phyloP scores from a whole-genome alignment of 2,888 invertebrate species.

The Thysanoteuthis rhombus region DNA sequence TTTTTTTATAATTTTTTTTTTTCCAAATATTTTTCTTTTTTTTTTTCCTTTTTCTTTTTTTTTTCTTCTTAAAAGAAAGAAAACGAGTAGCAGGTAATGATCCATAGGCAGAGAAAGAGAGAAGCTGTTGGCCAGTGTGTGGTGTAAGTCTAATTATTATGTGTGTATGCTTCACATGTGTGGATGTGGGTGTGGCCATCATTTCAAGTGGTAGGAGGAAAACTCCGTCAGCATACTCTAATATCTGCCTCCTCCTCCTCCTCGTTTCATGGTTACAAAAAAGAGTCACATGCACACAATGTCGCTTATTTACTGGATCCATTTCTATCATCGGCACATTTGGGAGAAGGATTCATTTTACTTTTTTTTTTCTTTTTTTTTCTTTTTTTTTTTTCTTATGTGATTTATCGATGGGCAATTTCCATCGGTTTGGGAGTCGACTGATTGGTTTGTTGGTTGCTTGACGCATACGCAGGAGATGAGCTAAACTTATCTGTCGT shows the following conservation, averaged over 20 bases:
- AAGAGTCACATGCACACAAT: constrained; percentile 22
- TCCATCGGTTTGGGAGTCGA: constrained; percentile 58
- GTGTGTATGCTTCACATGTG: background rate
- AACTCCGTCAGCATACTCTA: background rate
- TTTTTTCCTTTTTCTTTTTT: background rate
- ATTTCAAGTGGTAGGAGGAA: background rate
- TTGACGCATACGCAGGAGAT: constrained; percentile 58
- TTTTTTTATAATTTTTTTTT: background rate
- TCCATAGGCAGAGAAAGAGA: background rate
- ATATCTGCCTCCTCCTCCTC: background rate
- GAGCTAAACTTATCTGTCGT: constrained; percentile 72
- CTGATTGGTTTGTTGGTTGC: constrained; percentile 56
- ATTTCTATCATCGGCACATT: constrained; percentile 19
- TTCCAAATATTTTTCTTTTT: too few species aligned
- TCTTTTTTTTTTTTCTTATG: background rate
- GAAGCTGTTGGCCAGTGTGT: background rate
- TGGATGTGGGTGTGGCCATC: background rate
- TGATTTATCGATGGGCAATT: constrained; percentile 53
- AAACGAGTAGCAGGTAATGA: background rate
- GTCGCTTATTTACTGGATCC: background rate
- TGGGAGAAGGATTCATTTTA: background rate
- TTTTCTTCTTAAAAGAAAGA: background rate
- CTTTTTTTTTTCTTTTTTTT: background rate
- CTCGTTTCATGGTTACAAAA: background rate
- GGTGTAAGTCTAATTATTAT: background rate